Conservation (phyloP, 2,113 vertebrate species). For the Microtus richardsoni region DNA sequence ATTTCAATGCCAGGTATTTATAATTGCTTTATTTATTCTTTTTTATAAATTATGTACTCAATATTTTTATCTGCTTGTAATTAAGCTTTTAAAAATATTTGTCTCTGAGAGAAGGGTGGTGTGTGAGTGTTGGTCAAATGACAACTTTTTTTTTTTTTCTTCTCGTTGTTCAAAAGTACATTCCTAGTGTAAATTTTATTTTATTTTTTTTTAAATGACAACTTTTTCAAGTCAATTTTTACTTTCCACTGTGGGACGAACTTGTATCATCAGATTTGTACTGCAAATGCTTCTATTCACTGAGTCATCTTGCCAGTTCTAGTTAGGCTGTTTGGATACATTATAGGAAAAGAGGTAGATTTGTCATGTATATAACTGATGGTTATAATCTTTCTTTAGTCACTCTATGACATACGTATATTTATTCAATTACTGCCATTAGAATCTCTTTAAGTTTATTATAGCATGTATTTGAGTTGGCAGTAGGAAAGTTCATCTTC, state of each 20-base stretch:
- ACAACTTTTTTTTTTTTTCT: neutral
- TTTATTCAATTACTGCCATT: slow-evolving; percentile 25
- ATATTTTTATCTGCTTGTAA: slow-evolving; percentile 1
- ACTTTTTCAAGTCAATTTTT: neutral
- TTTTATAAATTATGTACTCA: slow-evolving; percentile 11
- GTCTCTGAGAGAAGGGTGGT: too few relatives aligned
- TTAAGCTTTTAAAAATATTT: neutral
- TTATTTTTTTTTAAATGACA: too few relatives aligned
- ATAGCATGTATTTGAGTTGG: slow-evolving; percentile 23
- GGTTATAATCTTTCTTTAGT: slow-evolving; percentile 9
- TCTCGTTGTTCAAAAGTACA: too few relatives aligned
- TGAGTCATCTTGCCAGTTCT: neutral
- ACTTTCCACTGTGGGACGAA: neutral
- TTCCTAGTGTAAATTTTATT: too few relatives aligned
- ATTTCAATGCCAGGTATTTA: neutral
- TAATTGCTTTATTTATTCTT: slow-evolving; percentile 45
- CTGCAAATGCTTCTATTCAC: too few relatives aligned
- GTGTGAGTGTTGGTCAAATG: neutral
- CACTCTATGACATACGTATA: neutral
- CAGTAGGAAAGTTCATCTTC: slow-evolving; percentile 40
- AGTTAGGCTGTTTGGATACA: neutral
- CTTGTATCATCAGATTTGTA: neutral
- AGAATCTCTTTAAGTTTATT: slow-evolving; percentile 59
- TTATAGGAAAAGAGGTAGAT: neutral
- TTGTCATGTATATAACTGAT: slow-evolving; percentile 31